Base-by-base conservation (phyloP, 2,113 vertebrate species). In the Misgurnus mizolepis region DNA sequence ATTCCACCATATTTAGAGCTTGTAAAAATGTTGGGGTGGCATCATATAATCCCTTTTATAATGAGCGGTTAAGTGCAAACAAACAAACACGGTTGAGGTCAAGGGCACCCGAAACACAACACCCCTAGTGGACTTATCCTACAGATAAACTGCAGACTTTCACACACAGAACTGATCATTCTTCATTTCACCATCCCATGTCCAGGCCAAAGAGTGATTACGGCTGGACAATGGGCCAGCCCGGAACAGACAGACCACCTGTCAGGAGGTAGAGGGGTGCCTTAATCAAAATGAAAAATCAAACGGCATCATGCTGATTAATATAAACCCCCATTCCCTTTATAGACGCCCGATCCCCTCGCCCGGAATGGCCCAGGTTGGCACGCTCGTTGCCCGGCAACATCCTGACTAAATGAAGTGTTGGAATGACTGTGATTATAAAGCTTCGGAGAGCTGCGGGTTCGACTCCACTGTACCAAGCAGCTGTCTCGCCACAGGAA, bases 301-400 rank as follows among this genome's bases (percentile, higher is more conserved):
- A 75, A 82, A 69, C 41, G 58, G 67, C 88, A 89, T 90, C 87
- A 80, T 86, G 85, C 82, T 89, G 90, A 92, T 93, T 92, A 92
- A 92, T 93, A 89, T 90, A 89, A 91, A 88, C 86, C 88, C 27
- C 66, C 88, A 87, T 79, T 65, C 39, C 76, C 83, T 83, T 76
- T 79, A 84, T 50, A 79, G 81, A 78, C 64, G 74, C 43, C 75
- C 77, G 50, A 82, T 49, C 76, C 83, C 85, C 85, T 83, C 68
- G 56, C 67, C 78, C 49, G 71, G 74, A 67, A 85, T 80, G 67
- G 77, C 67, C 80, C 80, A 81, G 82, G 87, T 83, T 83, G 61
- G 75, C 82, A 80, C 83, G 86, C 84, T 81, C 86, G 89, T 93
- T 92, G 86, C 91, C 84, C n/a, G 43, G 92, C 89, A 90, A 93